Evolutionary conservation across 2,888 invertebrate genomes (phyloP), one percentile per base, ranked within the genome.

Genomic region (Tridacna gigas): DNA sequence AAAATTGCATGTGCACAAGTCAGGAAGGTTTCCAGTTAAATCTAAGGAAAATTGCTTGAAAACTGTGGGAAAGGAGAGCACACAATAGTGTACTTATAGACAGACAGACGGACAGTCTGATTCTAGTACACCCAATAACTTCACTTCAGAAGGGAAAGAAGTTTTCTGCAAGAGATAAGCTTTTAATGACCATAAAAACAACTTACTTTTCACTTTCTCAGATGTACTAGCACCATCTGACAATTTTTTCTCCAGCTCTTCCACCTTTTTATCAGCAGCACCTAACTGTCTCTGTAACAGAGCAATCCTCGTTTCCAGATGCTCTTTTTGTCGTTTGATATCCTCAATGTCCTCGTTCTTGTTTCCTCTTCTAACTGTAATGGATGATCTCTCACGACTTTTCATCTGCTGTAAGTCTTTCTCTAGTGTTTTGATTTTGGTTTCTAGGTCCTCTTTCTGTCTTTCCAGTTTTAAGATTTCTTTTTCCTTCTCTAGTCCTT

Each of bases 401-500:
- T 77, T 92, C 0, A 37, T 51, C 18, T 71, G 25, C n/a, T 51
- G 51, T 12, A 71, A 51, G 61, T 90, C 89, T 74, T 87, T 88
- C 81, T 93, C 96, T n/a, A 95, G 91, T 25, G 93, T 94, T 25
- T 95, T 94, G 80, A 92, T 83, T 74, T 91, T 91, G 22, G 90
- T 89, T 74, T 92, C 92, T 71, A 92, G 77, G 95, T 95, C 86
- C 94, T 95, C 69, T 89, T 95, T 95, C 20, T 95, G 95, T 51
- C 94, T 93, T 60, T 93, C 88, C 65, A 94, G 56, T 77, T 80
- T 84, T 25, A 74, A 73, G 20, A 86, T 51, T 47, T 83, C 78
- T 47, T 80, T 83, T 75, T 89, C 87, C 18, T 84, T 84, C 65
- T 88, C 86, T 74, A 77, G 79, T 67, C 69, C 82, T 79, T 80